Evolutionary conservation across 2,888 invertebrate genomes (phyloP).

Genomic region (Orthonychiurus folsomi): DNA sequence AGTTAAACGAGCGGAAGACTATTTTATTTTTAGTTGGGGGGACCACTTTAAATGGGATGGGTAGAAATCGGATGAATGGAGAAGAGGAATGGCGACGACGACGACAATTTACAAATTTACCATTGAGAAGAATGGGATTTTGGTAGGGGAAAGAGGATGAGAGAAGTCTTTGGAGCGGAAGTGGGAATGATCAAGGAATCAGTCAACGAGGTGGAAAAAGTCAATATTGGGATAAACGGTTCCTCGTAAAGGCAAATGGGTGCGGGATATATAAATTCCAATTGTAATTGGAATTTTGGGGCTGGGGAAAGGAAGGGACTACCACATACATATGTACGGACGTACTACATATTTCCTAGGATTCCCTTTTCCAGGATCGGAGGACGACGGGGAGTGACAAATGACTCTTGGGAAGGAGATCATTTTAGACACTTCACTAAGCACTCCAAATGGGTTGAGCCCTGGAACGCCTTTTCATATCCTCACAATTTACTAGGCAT

Average conservation of each 20-base stretch:
- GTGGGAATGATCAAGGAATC: slow-evolving; percentile 16
- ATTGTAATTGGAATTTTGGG: slow-evolving; percentile 41
- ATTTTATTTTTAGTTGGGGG: background rate
- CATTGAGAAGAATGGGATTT: background rate
- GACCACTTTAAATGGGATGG: background rate
- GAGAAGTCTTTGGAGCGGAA: background rate
- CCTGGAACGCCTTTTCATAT: slow-evolving; percentile 28
- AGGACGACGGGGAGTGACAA: slow-evolving; percentile 32
- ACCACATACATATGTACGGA: too few relatives aligned
- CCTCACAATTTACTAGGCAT: too few relatives aligned
- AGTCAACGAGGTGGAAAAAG: slow-evolving; percentile 42
- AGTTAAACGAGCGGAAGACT: too few relatives aligned
- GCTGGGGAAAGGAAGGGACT: too few relatives aligned
- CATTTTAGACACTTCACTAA: slow-evolving; percentile 41
- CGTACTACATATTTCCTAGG: background rate
- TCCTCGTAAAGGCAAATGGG: slow-evolving; percentile 41
- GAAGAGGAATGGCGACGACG: slow-evolving; percentile 6
- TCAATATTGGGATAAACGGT: slow-evolving; percentile 42
- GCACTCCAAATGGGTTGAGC: slow-evolving; percentile 24
- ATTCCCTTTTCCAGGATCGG: slow-evolving; percentile 4
- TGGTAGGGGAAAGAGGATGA: background rate
- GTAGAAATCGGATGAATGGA: slow-evolving; percentile 11
- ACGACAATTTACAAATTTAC: background rate
- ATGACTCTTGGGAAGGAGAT: slow-evolving; percentile 40
- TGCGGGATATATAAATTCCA: slow-evolving; percentile 41